Base-by-base conservation (phyloP, 2,113 vertebrate genomes). In the Etia nguti region DNA sequence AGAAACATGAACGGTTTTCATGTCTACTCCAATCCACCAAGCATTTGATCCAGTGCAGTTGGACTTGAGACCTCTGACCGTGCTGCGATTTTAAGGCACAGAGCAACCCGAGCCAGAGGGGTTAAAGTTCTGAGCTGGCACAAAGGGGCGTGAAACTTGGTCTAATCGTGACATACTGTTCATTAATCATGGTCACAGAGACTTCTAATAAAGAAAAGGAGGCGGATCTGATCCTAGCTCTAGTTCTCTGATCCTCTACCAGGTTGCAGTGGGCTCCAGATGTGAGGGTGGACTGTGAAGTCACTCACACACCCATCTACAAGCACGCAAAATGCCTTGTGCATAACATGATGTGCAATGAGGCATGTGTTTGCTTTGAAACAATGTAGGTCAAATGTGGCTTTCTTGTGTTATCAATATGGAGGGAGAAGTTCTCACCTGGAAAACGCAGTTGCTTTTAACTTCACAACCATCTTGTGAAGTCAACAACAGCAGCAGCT, bases 151-250 rank as follows among this genome's bases (percentile, higher is more conserved):
- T 92, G 93, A 92, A 93, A 81, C 62, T 55, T 48, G 55, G 79
- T 88, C 92, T 46, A n/a, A 83, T 88, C 38, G 10, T 88, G 91
- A 82, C 41, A 13, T 79, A 82, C 84, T 4, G 41, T 89, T 92
- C 94, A 96, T 96, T 95, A 92, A 95, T 96, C 94, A 94, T 88
- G 83, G 29, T 83, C 62, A 75, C 90, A 83, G 41, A 60, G 54
- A 65, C 24, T 2, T 73, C 62, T 81, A 80, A 88, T 91, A 84
- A 89, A 91, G 65, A 75, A 79, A 80, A 59, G 43, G 80, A 80
- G 82, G 62, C 80, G 81, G 81, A 91, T 86, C 82, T 90, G 54
- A 89, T 92, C 56, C 88, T 80, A 80, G 56, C 38, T 81, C 0
- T 9, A 24, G 18, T 59, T 86, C 91, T 93, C 90, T 94, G 94